These are phyloP conservation scores for Panthera leo DNA, from an alignment of 2,113 vertebrate species.

Conservation along the genomic window DNA sequence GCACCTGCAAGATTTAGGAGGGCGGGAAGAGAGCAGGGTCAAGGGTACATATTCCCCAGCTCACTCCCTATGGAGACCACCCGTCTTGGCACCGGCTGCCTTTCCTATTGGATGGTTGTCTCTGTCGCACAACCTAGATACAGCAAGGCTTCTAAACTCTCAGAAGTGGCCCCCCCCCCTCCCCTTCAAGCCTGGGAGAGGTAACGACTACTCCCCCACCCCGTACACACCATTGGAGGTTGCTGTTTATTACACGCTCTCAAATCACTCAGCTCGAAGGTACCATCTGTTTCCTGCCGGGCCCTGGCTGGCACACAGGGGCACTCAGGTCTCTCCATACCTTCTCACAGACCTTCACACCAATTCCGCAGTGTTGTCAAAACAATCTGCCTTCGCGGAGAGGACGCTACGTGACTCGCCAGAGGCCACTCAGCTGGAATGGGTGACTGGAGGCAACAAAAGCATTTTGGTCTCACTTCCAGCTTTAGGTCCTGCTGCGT, in stretches of 20 bases:
- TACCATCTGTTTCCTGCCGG: background rate
- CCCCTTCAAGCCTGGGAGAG: background rate
- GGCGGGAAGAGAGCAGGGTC: background rate
- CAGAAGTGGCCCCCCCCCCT: too few relatives aligned
- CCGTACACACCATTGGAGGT: background rate
- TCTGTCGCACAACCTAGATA: background rate
- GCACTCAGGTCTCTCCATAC: background rate
- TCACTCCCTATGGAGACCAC: fast-evolving
- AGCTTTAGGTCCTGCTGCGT: background rate
- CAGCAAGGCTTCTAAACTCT: background rate
- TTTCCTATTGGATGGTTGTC: background rate
- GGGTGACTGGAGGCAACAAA: background rate
- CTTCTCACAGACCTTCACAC: background rate
- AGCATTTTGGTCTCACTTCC: background rate
- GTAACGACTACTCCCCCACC: background rate
- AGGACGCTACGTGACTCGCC: fast-evolving
- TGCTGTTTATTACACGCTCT: background rate
- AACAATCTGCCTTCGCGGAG: background rate
- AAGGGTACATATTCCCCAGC: too few relatives aligned
- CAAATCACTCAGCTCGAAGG: background rate
- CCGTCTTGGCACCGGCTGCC: fast-evolving
- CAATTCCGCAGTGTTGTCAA: background rate
- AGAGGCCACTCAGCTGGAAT: background rate
- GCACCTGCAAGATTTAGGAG: too few relatives aligned
- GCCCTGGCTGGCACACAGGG: background rate